Conservation (phyloP, 2,113 vertebrate genomes). For the Sturnus vulgaris region DNA sequence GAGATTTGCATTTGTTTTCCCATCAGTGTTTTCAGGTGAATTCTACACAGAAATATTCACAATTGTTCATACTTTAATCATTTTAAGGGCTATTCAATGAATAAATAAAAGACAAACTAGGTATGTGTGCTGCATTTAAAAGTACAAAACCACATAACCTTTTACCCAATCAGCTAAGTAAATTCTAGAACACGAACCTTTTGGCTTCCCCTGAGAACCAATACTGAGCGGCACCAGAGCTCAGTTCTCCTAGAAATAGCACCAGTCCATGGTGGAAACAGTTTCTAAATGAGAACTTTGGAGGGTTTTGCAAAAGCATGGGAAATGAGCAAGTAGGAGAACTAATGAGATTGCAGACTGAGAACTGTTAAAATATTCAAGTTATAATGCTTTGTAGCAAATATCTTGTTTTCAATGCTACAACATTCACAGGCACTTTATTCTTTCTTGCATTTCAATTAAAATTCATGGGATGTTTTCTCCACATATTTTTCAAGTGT, state of each 20-base stretch:
- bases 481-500: slow-evolving; percentile 12
- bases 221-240: not conserved
- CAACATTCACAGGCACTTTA: slow-evolving; percentile 13
- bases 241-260: not conserved
- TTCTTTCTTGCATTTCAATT: slow-evolving; percentile 49
- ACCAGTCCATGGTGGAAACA: not conserved
- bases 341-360: slow-evolving; percentile 9
- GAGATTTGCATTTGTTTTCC: not conserved
- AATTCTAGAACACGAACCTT: not conserved
- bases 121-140: not conserved
- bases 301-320: not conserved
- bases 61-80: not conserved
- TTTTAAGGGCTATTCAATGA: not conserved
- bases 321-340: not conserved
- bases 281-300: not conserved
- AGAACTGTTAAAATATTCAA: not conserved
- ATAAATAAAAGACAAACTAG: not conserved
- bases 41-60: not conserved
- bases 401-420: slow-evolving; percentile 6
- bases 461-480: slow-evolving; percentile 52
- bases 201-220: not conserved
- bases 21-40: not conserved
- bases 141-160: not conserved
- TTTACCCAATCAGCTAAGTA: not conserved
- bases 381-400: not conserved